phyloP scores from a whole-genome alignment of 2,113 vertebrate genomes.

The Polypterus senegalus region DNA sequence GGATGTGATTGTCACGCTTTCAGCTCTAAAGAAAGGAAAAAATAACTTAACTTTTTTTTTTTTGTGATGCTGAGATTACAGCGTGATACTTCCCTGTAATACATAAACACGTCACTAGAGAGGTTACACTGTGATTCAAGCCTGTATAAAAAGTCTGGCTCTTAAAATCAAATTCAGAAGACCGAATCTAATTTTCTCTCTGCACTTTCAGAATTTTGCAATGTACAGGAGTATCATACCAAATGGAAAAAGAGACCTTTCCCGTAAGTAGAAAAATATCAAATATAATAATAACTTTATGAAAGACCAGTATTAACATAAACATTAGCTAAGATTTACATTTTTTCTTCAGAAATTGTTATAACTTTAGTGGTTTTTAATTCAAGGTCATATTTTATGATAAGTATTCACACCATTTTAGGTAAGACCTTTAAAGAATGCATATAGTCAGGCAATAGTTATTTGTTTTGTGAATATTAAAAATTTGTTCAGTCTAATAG shows the following conservation, averaged over 20 bases:
- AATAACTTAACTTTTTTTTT: no score
- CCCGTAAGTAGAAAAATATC: constrained; percentile 41
- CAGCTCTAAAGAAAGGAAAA: not conserved
- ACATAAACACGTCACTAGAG: not conserved
- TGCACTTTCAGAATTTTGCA: no score
- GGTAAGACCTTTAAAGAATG: constrained; percentile 31
- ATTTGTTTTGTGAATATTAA: constrained; percentile 32
- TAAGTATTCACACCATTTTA: constrained; percentile 27
- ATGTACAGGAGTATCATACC: constrained; percentile 18
- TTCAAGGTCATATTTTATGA: constrained; percentile 20
- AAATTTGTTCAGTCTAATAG: constrained; percentile 32
- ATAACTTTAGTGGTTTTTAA: constrained; percentile 16
- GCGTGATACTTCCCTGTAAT: not conserved
- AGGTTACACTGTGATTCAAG: not conserved
- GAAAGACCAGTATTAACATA: constrained; percentile 43
- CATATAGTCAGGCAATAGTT: constrained; percentile 29
- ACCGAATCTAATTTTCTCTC: constrained; percentile 1
- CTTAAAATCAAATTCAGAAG: no score
- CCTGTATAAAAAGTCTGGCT: no score
- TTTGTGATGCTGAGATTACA: not conserved
- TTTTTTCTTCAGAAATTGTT: constrained; percentile 21
- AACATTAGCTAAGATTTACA: constrained; percentile 11
- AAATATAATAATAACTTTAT: constrained; percentile 46
- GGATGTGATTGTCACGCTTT: not conserved
- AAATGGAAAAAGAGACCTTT: constrained; percentile 21